Base-by-base conservation (phyloP, 2,113 vertebrate genomes). In the Clarias macrocephalus region DNA sequence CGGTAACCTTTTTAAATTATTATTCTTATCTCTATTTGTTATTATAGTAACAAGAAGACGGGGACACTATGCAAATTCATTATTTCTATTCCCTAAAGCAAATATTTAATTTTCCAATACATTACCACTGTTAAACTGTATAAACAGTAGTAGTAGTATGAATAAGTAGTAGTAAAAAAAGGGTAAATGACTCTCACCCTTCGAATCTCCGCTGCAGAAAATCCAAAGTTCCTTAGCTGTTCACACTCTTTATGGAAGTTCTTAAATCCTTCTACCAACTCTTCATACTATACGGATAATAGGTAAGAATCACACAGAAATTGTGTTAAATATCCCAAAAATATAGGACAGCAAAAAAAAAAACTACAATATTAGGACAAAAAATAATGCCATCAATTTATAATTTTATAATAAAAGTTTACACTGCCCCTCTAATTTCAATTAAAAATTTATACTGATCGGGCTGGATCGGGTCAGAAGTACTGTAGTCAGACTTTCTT, bases 151-250 rank as follows among this genome's bases (percentile, higher is more conserved):
- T 37, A 37, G 33, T 37, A 37, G 33, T 8, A 48, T 48, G 42
- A 48, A 48, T 48, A 48, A 48, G 42, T 48, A 48, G 42, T 21
- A 19, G n/a, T 15, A 56, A 11, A 76, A 52, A 85, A 25, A 33
- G 59, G 60, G 77, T 65, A 6, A 81, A 30, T 59, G 0, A 30
- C 18, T 86, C 88, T 96, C 96, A 99, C 98, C 97, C 94, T 96
- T 94, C 97, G 95, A 91, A 99, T 99, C 93, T 99, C 98, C 90
- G 97, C 96, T 25, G 97, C 97, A 89, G 98, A 99, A 91, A 99
- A 97, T 80, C 97, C 97, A 70, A 97, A 99, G 65, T 94, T 96
- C 93, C 96, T 98, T 84, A 99, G 96, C 82, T 98, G 97, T 80
- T 99, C 98, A 33, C 97, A 97, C 91, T 99, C 97, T 93, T 98